Base-by-base conservation (phyloP, 2,113 vertebrate genomes). In the Petromus typicus region DNA sequence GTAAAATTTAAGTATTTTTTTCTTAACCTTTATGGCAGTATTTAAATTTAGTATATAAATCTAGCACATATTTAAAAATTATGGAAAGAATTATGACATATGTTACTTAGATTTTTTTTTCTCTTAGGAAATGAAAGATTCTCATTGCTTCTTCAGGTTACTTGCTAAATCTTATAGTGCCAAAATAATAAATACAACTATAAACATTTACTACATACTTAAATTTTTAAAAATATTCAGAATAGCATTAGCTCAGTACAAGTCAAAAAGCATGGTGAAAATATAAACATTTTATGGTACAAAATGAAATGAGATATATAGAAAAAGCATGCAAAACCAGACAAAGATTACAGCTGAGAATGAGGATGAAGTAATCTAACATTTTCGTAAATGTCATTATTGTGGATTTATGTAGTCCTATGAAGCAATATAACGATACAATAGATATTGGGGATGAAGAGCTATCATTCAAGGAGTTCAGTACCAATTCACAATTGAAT, bases 21-120 rank as follows among this genome's bases (percentile, higher is more conserved):
- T 66, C 34, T 78, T 86, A 32, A 34, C 45, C 30, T 90, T 85
- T 90, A 81, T 91, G n/a, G 2, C 64, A 61, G 4, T 20, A 30
- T 93, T 45, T 82, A 91, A 89, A 91, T 92, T 89, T 88, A 64
- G 14, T 30, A 22, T 96, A 40, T 85, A 79, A 63, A 85, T 91
- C 88, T 92, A 89, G 57, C 34, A 86, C 27, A 48, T 67, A 23
- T 71, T 75, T 56, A 43, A 69, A 76, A 54, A 16, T 25, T 79
- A 66, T 34, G n/a, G 16, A 96, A 66, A 82, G 5, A 12, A 73
- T 85, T 59, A 57, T 80, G 16, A 32, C 69, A 34, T 97, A 56
- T 75, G 14, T 51, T 73, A 88, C 30, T n/a, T 43, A 89, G 48
- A 43, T 27, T 30, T 25, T 76, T 78, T 93, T n/a, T n/a, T n/a